Conservation (phyloP, 2,113 vertebrate genomes). For the Oceanites oceanicus region DNA sequence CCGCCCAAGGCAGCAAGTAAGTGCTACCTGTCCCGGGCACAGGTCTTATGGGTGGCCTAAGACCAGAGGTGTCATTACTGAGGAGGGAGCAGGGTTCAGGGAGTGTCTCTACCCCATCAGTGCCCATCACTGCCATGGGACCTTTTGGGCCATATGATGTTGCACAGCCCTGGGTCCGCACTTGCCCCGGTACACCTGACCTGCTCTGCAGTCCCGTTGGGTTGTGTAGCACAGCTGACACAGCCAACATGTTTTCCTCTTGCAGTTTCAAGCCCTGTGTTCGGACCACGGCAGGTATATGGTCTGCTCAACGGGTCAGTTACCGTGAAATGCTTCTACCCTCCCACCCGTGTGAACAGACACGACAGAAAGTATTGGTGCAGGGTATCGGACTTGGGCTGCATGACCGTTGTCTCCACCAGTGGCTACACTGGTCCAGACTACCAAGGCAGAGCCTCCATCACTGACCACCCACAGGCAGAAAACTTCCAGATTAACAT, state of each 20-base stretch:
- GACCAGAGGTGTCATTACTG: not conserved
- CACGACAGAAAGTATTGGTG: constrained; percentile 77
- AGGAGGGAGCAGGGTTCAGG: not conserved
- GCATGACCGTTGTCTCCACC: constrained; percentile 36
- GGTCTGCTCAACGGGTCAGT: not conserved
- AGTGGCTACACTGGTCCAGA: not conserved
- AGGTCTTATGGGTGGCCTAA: accelerated
- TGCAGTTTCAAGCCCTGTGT: constrained; percentile 65
- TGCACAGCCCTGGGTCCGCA: accelerated
- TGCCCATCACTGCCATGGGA: accelerated
- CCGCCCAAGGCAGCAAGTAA: not conserved
- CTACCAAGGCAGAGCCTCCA: not conserved
- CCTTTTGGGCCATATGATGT: accelerated
- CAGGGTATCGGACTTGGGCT: not conserved
- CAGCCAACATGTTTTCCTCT: not conserved
- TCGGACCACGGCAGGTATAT: constrained; percentile 60
- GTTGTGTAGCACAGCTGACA: not conserved
- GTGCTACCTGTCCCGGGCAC: not conserved
- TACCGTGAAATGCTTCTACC: constrained; percentile 71
- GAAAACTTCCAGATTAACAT: constrained; percentile 54
- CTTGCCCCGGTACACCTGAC: accelerated
- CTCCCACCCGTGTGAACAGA: constrained; percentile 28
- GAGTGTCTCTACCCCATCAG: accelerated
- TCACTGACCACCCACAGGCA: constrained; percentile 27
- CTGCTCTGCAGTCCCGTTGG: accelerated